Conservation (phyloP, 1,140 invertebrate genomes). For the Zaprionus davidi region DNA sequence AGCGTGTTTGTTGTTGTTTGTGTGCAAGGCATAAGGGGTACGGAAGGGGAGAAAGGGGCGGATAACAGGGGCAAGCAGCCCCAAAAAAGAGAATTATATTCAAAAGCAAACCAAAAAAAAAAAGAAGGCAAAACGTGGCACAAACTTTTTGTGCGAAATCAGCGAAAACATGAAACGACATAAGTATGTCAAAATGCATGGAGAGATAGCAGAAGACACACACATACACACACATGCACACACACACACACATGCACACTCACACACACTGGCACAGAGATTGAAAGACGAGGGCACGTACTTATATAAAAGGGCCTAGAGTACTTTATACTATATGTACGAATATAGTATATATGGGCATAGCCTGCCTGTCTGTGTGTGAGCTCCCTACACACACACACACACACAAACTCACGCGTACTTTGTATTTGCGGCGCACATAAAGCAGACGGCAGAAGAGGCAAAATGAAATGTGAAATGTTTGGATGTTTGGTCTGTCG, state of each 20-base stretch:
- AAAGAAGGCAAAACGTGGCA: conserved; percentile 43
- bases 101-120: conserved; percentile 48
- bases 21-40: not conserved
- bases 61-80: not conserved
- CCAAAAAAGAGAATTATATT: conserved; percentile 66
- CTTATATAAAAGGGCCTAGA: conserved; percentile 79
- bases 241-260: conserved; percentile 5
- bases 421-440: conserved; percentile 49
- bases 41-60: not conserved
- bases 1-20: conserved; percentile 7
- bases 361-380: conserved; percentile 7
- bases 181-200: conserved; percentile 83
- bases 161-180: conserved; percentile 82
- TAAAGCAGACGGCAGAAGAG: conserved; percentile 65
- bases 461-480: conserved; percentile 71
- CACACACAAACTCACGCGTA: conserved; percentile 15
- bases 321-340: conserved; percentile 62
- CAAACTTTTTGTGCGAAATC: conserved; percentile 75
- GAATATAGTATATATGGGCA: conserved; percentile 40
- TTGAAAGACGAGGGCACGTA: conserved; percentile 67
- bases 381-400: conserved; percentile 16
- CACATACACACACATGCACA: conserved; percentile 23
- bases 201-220: conserved; percentile 64
- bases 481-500: conserved; percentile 46
- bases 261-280: conserved; percentile 29